These are phyloP conservation scores for Palaemon carinicauda DNA, from an alignment of 1,140 invertebrate species.

Conservation along the genomic window DNA sequence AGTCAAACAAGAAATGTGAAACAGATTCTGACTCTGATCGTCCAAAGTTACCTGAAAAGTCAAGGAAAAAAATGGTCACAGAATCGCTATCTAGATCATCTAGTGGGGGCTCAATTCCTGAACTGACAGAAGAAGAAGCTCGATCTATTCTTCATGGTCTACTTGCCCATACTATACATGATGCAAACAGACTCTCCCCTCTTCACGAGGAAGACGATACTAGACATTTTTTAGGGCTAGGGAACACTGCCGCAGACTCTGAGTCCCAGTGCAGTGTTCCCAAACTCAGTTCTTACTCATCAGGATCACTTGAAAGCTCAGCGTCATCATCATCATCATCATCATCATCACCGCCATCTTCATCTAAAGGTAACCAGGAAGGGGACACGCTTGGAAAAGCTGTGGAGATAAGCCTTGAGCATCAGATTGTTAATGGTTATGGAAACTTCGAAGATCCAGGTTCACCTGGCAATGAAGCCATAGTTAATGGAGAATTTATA, in stretches of 20 bases:
- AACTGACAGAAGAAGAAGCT: constrained; percentile 47
- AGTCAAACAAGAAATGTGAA: constrained; percentile 12
- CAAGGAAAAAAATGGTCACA: background rate
- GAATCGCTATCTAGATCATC: constrained; percentile 27
- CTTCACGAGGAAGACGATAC: constrained; percentile 45
- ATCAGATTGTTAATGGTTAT: background rate
- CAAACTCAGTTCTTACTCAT: constrained; percentile 19
- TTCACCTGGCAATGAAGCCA: constrained; percentile 32
- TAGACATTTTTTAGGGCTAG: constrained; percentile 48
- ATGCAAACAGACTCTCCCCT: constrained; percentile 34
- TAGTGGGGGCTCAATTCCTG: constrained; percentile 46
- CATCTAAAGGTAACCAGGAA: background rate
- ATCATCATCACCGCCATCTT: background rate
- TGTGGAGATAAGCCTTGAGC: constrained; percentile 21
- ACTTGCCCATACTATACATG: constrained; percentile 11
- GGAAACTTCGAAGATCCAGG: background rate
- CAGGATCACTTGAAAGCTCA: constrained; percentile 20
- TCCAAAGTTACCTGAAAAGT: constrained; percentile 46
- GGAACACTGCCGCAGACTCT: constrained; percentile 51
- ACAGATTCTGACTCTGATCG: background rate
- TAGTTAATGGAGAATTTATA: constrained; percentile 46
- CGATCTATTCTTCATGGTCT: constrained; percentile 43
- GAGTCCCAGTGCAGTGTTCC: constrained; percentile 44
- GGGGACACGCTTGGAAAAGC: background rate
- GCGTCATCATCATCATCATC: background rate